A percentile compares a stretch with the other conserved stretches of the same genome.
Conservation (phyloP, 2,888 invertebrate species). For the Nineta flava region DNA sequence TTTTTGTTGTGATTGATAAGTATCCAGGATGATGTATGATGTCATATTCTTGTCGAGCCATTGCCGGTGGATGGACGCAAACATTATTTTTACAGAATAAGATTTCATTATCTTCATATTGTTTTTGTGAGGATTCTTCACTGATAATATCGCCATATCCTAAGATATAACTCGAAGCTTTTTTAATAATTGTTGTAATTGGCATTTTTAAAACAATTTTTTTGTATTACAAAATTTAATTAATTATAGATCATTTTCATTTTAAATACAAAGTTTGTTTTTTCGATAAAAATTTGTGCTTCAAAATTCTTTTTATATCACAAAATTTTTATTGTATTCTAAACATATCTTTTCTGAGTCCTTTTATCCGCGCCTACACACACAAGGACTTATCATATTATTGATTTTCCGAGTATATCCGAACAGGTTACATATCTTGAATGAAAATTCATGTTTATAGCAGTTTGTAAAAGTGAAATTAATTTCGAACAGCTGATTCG, state of each 20-base stretch:
- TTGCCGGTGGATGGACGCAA: slow-evolving; percentile 86
- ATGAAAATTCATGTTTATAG: too few species aligned
- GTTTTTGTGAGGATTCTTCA: slow-evolving; percentile 23
- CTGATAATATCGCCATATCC: slow-evolving; percentile 44
- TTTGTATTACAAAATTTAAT: slow-evolving; percentile 4
- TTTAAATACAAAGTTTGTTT: too few species aligned
- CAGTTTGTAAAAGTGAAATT: too few species aligned
- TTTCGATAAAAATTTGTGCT: neutral
- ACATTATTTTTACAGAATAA: slow-evolving; percentile 92
- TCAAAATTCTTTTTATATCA: neutral
- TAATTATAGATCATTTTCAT: too few species aligned
- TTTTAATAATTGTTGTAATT: slow-evolving; percentile 55
- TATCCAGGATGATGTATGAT: slow-evolving; percentile 86
- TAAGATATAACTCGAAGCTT: slow-evolving; percentile 65
- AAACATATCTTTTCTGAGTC: neutral
- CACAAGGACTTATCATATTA: neutral
- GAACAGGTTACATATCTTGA: too few species aligned
- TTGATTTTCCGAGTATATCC: too few species aligned
- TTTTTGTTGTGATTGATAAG: slow-evolving; percentile 71
- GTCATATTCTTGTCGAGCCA: slow-evolving; percentile 66
- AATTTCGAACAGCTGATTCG: too few species aligned
- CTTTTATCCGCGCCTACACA: neutral
- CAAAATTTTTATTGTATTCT: too few species aligned
- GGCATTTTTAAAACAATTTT: slow-evolving; percentile 39
- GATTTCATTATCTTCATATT: slow-evolving; percentile 70